Conservation (phyloP, 2,113 vertebrate species). For the Prinia subflava region DNA sequence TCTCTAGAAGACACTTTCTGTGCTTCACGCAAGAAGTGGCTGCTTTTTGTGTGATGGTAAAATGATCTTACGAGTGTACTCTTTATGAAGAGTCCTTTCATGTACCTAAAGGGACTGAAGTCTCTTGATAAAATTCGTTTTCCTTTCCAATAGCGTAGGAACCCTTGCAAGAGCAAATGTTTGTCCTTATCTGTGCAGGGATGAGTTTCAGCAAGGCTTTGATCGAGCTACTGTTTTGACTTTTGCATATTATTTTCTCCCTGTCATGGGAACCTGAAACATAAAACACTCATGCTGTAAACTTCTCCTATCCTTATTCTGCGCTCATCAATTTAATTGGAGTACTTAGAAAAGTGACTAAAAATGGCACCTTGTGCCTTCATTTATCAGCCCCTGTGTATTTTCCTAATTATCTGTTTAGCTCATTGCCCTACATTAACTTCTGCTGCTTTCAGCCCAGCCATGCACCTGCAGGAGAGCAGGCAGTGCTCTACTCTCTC, state of each 20-base stretch:
- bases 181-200: neutral
- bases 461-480: conserved; percentile 13
- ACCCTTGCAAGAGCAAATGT: neutral
- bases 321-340: conserved; percentile 28
- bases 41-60: neutral
- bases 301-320: neutral
- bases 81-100: neutral
- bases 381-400: conserved; percentile 1
- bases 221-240: neutral
- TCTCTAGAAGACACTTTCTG: neutral
- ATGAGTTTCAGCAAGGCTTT: neutral
- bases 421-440: conserved; percentile 36
- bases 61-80: neutral
- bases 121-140: neutral
- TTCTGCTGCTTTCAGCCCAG: conserved; percentile 24
- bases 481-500: neutral
- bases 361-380: conserved; percentile 49
- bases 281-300: neutral
- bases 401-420: conserved; percentile 51
- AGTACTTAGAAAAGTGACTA: conserved; percentile 16
- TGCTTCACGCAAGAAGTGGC: neutral
- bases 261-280: neutral
- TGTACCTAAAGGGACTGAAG: neutral
- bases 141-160: neutral
- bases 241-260: neutral